Evolutionary conservation across 2,888 invertebrate genomes (phyloP), one percentile per base, ranked within the genome.

Genomic region (Cerastis leucographa): DNA sequence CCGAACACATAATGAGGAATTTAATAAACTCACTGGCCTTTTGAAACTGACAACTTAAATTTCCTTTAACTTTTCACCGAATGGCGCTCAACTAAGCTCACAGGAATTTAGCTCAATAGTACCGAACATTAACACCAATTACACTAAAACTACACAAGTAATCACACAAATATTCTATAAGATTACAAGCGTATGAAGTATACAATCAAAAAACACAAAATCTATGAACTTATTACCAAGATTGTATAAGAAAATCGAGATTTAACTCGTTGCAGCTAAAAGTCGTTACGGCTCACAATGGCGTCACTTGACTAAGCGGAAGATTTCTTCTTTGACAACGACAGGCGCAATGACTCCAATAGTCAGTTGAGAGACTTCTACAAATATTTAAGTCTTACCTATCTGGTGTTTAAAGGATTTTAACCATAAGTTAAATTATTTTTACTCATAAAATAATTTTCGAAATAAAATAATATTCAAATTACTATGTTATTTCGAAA

Each of bases 211-310:
- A 85, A 81, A 90, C 85, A 87, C 80, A 92, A 92, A 87, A 92
- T 93, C 88, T 88, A 91, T 91, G 84, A 87, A 92, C 93, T 91
- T 93, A 91, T 96, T 96, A 96, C 95, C 95, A 94, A 95, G 97
- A 98, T 97, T 97, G 97, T 97, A 94, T 97, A 96, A 97, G 97
- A 97, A 97, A 97, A 97, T 96, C 93, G 94, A 96, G 98, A 97
- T 97, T 97, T 96, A 97, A 97, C 97, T 97, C 96, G 96, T 97
- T 96, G 96, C 95, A 94, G 94, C 92, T 91, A 94, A 96, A 97
- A 97, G 98, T 98, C 98, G 97, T 97, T 98, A 98, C 97, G 97
- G 98, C 97, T 97, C 98, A 98, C 98, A 98, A 98, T 98, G 98
- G 98, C 98, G 98, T 98, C 97, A 97, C 97, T 97, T 97, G 94